Conservation (phyloP, 2,113 vertebrate genomes). For the Gadus macrocephalus region DNA sequence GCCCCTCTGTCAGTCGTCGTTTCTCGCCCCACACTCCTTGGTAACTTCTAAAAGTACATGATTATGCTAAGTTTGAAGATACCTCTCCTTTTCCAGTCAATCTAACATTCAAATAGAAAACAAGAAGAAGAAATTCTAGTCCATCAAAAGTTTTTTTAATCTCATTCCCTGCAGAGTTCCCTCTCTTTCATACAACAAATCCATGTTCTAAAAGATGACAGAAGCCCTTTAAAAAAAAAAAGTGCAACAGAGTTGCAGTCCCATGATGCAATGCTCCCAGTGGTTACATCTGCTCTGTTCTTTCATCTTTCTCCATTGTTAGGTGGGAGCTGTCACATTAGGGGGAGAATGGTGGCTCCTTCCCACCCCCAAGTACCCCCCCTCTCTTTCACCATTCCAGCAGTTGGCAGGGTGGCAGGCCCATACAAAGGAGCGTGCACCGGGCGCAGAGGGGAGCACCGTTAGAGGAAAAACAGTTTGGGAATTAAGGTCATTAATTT, state of each 20-base stretch:
- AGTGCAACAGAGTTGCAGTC: slow-evolving; percentile 79
- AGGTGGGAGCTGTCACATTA: slow-evolving; percentile 97
- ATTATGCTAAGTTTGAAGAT: slow-evolving; percentile 46
- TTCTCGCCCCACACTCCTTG: slow-evolving; percentile 18
- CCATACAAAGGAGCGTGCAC: slow-evolving; percentile 87
- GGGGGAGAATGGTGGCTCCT: slow-evolving; percentile 87
- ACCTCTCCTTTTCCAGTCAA: slow-evolving; percentile 38
- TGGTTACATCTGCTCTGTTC: slow-evolving; percentile 97
- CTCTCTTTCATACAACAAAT: slow-evolving; percentile 72
- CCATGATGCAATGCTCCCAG: slow-evolving; percentile 94
- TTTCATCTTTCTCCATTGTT: slow-evolving; percentile 96
- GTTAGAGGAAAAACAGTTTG: slow-evolving; percentile 99
- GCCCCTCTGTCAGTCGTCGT: slow-evolving; percentile 15
- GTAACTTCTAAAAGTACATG: slow-evolving; percentile 25
- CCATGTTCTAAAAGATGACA: slow-evolving; percentile 69
- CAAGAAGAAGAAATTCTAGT: slow-evolving; percentile 56
- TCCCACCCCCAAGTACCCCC: slow-evolving; percentile 77
- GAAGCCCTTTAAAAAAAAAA: slow-evolving; percentile 61
- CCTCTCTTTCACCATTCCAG: slow-evolving; percentile 80
- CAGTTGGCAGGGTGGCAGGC: slow-evolving; percentile 92
- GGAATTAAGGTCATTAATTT: slow-evolving; percentile 99
- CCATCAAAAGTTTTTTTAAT: slow-evolving; percentile 69
- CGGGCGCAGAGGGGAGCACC: slow-evolving; percentile 85
- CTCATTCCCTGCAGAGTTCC: slow-evolving; percentile 57
- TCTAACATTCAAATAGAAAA: slow-evolving; percentile 61